Evolutionary conservation across 2,888 invertebrate genomes (phyloP), one percentile per base, ranked within the genome.

Genomic region (Galeopsomyia nigrocyanea): DNA sequence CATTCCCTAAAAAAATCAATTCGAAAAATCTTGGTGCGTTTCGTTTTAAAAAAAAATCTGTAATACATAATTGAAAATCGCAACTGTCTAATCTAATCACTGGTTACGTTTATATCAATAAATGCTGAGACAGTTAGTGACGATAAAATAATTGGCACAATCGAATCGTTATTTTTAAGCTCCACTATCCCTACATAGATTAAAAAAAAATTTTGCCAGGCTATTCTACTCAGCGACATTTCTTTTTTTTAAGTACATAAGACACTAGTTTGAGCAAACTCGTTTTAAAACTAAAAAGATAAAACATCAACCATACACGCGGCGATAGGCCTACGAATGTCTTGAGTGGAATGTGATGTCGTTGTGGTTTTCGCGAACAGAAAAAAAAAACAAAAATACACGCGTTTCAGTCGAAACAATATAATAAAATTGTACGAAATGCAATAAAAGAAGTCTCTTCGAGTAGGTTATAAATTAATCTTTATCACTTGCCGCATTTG

Each of bases 311-410:
- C 17, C 21, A 60, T 55, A 22, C 26, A 62, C 21, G 16, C 50
- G 58, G 53, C 55, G 31, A 39, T 68, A 68, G 26, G 58, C 55
- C 31, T 70, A 66, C 26, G 76, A 80, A 79, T 77, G 77, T 78
- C 68, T 39, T 7, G 56, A 68, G 63, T 77, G 80, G 79, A 81
- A 81, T 80, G 72, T 75, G 62, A 75, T 64, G 68, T 73, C 75
- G 70, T 70, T 75, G 74, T 75, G 55, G 63, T 58, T 66, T 26
- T 74, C 21, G 39, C 39, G 39, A 39, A 39, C 39, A 7, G 39
- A 39, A 39, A 3, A 13, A 13, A 39, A 39, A 9, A 39, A 39
- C 31, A 39, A 39, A 39, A 39, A 13, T 9, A 60, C 16, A 39
- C 58, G 22, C 46, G 65, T 50, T 65, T 49, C 26, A 53, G 58